Base-by-base conservation (phyloP, 1,140 invertebrate genomes). In the Leguminivora glycinivorella region DNA sequence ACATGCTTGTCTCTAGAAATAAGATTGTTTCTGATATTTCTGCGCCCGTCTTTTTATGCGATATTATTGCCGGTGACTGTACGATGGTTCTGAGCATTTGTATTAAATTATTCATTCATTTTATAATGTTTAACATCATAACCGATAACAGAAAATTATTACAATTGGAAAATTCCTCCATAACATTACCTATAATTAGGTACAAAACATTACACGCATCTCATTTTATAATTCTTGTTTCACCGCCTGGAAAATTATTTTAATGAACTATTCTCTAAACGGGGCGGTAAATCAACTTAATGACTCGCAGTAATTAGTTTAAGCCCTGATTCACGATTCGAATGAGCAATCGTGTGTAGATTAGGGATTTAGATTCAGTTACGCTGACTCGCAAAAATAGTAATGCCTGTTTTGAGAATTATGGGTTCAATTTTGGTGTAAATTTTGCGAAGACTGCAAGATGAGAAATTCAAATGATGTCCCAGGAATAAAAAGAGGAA, bases 211-310 rank as follows among this genome's bases (percentile, higher is more conserved):
- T 7, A 52, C 4, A 52, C 43, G 43, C 43, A 19, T 1, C 19
- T 17, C 19, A 52, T 52, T 52, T 63, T 34, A 17, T 63, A 34
- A 63, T 63, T 60, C 58, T 19, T 29, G 58, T 34, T 63, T 31
- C 58, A 63, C 12, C 25, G 58, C n/a, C 4, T 34, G 58, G 58
- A 63, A 63, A 63, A 63, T 63, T 63, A 29, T 63, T 63, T 63
- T 63, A 63, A 63, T 63, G 26, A 63, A 63, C 58, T 63, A 63
- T 63, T 63, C 58, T 29, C 58, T 63, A 31, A 63, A 63, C 31
- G 58, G 58, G n/a, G 25, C 58, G 26, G 26, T 63, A 63, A 31
- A 63, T 63, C 58, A 63, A 63, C 25, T 19, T 24, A 63, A 63
- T 63, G n/a, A 63, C 26, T 17, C 58, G 58, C 58, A 17, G 25